Percentiles rank a stretch among this genome's conserved stretches.
Evolutionary conservation across 1,140 invertebrate species (phyloP).

Genomic region (Zaprionus ornatus): DNA sequence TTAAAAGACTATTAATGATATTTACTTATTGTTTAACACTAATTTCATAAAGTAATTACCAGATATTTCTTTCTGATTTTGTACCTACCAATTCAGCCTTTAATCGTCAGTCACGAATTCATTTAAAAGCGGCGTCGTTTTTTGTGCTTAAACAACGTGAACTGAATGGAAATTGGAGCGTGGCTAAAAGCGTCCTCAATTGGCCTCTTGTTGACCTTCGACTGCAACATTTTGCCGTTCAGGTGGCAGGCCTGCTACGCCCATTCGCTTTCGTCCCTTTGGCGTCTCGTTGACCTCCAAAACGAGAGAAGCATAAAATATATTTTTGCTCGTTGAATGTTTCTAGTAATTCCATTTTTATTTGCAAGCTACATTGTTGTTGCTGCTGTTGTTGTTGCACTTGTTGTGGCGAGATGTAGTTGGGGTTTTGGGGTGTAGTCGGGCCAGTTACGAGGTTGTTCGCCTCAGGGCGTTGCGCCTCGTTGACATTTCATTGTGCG

Average conservation of each 20-base stretch:
- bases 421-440: not conserved
- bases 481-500: slow-evolving; percentile 40
- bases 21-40: not conserved
- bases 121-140: not conserved
- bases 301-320: slow-evolving; percentile 35
- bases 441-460: slow-evolving; percentile 10
- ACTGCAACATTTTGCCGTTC: slow-evolving; percentile 14
- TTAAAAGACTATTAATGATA: not conserved
- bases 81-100: not conserved
- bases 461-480: slow-evolving; percentile 33
- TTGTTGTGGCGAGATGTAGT: not conserved
- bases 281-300: slow-evolving; percentile 39
- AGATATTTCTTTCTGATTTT: not conserved
- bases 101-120: not conserved
- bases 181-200: slow-evolving; percentile 30
- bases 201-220: slow-evolving; percentile 43
- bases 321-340: slow-evolving; percentile 35
- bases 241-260: not conserved
- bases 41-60: not conserved
- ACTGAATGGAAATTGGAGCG: slow-evolving; percentile 19
- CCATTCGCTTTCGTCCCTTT: slow-evolving; percentile 18
- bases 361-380: slow-evolving; percentile 22
- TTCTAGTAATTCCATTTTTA: slow-evolving; percentile 34
- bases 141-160: not conserved
- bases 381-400: not conserved